phyloP scores from a whole-genome alignment of 2,888 invertebrate genomes.

The Anagyrus pseudococci region DNA sequence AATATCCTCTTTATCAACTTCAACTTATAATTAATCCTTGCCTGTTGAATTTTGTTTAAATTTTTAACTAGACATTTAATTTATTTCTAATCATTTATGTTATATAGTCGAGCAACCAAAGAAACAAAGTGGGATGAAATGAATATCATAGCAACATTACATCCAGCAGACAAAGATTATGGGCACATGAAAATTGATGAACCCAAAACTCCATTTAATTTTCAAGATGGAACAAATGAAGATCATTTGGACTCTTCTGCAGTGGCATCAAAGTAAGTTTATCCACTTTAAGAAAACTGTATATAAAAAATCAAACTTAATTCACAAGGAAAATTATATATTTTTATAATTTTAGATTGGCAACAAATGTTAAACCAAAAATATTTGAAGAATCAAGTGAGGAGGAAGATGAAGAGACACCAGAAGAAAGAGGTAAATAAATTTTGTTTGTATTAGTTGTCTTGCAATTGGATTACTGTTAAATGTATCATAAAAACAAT shows the following conservation, averaged over 20 bases:
- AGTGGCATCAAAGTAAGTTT: slow-evolving; percentile 77
- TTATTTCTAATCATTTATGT: no score
- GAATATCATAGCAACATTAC: slow-evolving; percentile 97
- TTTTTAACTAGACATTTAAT: no score
- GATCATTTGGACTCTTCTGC: slow-evolving; percentile 72
- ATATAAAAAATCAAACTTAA: neutral
- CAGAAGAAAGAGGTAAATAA: slow-evolving; percentile 62
- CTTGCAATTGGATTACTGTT: no score
- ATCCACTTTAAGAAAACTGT: no score
- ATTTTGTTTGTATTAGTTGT: neutral
- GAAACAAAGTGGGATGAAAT: slow-evolving; percentile 95
- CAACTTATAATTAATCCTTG: no score
- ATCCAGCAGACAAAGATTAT: slow-evolving; percentile 98
- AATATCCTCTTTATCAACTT: no score
- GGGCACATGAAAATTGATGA: slow-evolving; percentile 99
- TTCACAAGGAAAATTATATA: neutral
- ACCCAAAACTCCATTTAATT: slow-evolving; percentile 93
- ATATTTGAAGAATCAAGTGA: slow-evolving; percentile 60
- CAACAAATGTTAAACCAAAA: slow-evolving; percentile 62
- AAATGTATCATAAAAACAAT: neutral
- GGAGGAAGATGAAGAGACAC: slow-evolving; percentile 63
- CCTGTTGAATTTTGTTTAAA: neutral
- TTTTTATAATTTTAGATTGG: slow-evolving; percentile 52
- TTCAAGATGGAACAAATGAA: slow-evolving; percentile 65
- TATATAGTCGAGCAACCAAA: slow-evolving; percentile 57